Conservation (phyloP, 2,888 invertebrate genomes). For the Heliconius sara region DNA sequence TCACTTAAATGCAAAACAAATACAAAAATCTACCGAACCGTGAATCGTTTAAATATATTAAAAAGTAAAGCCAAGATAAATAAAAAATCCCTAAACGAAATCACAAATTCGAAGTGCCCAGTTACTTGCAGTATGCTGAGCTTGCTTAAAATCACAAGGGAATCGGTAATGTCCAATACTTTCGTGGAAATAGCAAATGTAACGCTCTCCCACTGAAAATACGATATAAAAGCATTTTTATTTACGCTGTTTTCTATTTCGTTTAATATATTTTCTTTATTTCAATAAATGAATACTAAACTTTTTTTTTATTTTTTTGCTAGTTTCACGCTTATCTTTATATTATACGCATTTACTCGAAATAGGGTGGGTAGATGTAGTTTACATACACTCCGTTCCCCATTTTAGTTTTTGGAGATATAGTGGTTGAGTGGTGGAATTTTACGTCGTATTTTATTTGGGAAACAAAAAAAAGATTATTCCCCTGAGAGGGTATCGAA, state of each 20-base stretch:
- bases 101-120: conserved; percentile 3
- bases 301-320: background rate
- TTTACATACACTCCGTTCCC: no score
- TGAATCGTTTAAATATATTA: background rate
- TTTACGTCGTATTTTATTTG: no score
- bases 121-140: conserved; percentile 12
- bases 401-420: no score
- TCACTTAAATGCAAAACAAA: background rate
- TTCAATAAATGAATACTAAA: background rate
- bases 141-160: conserved; percentile 17
- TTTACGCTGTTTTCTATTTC: background rate
- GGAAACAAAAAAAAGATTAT: no score
- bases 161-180: conserved; percentile 13
- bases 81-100: conserved; percentile 10
- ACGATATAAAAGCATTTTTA: conserved; percentile 12
- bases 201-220: conserved; percentile 10
- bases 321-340: background rate
- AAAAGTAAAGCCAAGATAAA: background rate
- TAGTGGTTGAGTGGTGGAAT: no score
- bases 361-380: no score
- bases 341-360: no score
- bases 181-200: conserved; percentile 1
- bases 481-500: no score
- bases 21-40: background rate
- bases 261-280: background rate